A percentile compares a stretch with the other conserved stretches of the same genome.
phyloP scores from a whole-genome alignment of 64 coral and sea anemone genomes.

The Pocillopora damicornis region DNA sequence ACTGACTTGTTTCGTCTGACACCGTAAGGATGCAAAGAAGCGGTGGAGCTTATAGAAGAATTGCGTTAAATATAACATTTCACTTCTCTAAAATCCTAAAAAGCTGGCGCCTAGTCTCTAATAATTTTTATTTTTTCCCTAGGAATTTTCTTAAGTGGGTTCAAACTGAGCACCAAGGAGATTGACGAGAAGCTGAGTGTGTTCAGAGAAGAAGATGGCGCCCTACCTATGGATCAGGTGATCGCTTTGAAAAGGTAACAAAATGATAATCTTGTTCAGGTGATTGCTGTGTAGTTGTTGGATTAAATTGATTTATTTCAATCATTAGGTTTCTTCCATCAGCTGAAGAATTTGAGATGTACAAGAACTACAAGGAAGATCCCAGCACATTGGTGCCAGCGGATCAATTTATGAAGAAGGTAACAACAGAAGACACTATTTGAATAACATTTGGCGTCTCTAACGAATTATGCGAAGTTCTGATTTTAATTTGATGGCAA shows the following conservation, averaged over 20 bases:
- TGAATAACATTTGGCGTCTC: not conserved
- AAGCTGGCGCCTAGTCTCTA: not conserved
- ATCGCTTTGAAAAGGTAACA: constrained; percentile 88
- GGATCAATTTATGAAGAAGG: constrained; percentile 97
- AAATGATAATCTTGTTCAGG: too few relatives aligned
- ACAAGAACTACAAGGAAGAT: constrained; percentile 93
- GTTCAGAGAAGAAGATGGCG: constrained; percentile 88
- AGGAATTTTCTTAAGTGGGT: constrained; percentile 98
- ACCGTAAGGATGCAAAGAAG: too few relatives aligned
- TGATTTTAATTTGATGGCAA: too few relatives aligned
- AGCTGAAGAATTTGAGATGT: constrained; percentile 92
- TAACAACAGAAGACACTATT: not conserved
- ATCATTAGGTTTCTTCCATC: constrained; percentile 79
- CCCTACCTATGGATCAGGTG: constrained; percentile 82
- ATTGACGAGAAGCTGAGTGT: constrained; percentile 80
- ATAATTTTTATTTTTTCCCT: not conserved
- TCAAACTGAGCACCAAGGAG: constrained; percentile 74
- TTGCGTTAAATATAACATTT: too few relatives aligned
- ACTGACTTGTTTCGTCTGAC: too few relatives aligned
- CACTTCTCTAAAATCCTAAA: not conserved
- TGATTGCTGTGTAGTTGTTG: too few relatives aligned
- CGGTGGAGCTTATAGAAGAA: too few relatives aligned
- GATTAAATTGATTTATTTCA: not conserved
- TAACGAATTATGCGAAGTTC: too few relatives aligned
- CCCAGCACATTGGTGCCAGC: constrained; percentile 50